Evolutionary conservation across 2,797 vertebrate species (phyloP).

Genomic region (Melanotaenia parkinsoni): DNA sequence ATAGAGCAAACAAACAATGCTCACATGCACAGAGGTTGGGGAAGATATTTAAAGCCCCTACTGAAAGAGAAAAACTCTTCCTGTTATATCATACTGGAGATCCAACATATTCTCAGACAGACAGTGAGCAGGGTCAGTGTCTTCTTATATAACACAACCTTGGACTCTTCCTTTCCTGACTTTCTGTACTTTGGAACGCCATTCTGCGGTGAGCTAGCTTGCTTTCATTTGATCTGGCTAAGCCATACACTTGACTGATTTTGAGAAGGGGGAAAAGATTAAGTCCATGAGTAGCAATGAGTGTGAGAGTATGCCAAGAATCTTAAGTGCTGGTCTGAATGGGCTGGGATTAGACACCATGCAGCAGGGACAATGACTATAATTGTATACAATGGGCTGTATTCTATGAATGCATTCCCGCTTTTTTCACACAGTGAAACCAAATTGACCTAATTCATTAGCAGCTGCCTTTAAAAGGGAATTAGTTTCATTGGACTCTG

Average conservation of each 20-base stretch:
- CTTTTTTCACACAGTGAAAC: slow-evolving; percentile 51
- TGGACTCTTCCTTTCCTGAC: slow-evolving; percentile 59
- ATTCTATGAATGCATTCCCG: slow-evolving; percentile 58
- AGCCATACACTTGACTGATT: slow-evolving; percentile 89
- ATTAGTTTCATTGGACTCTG: slow-evolving; percentile 57
- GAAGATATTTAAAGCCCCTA: slow-evolving; percentile 25
- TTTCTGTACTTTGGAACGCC: slow-evolving; percentile 74
- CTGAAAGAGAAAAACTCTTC: slow-evolving; percentile 43
- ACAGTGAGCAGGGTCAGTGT: slow-evolving; percentile 54
- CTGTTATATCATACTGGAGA: slow-evolving; percentile 65
- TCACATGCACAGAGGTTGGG: slow-evolving; percentile 9
- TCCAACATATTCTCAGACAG: slow-evolving; percentile 59
- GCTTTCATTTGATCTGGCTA: slow-evolving; percentile 88
- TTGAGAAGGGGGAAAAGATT: slow-evolving; percentile 80
- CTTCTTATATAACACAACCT: slow-evolving; percentile 76
- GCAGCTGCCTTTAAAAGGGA: slow-evolving; percentile 63
- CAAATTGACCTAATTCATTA: slow-evolving; percentile 71
- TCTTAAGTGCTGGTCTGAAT: slow-evolving; percentile 90
- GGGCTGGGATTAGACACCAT: slow-evolving; percentile 79
- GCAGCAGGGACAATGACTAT: slow-evolving; percentile 76
- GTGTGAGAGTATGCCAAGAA: slow-evolving; percentile 89
- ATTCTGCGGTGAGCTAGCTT: slow-evolving; percentile 78
- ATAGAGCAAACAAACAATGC: slow-evolving; percentile 8
- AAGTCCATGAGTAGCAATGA: slow-evolving; percentile 88
- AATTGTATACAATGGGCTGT: slow-evolving; percentile 69